phyloP scores from a whole-genome alignment of 2,113 vertebrate species.

The Balaeniceps rex region DNA sequence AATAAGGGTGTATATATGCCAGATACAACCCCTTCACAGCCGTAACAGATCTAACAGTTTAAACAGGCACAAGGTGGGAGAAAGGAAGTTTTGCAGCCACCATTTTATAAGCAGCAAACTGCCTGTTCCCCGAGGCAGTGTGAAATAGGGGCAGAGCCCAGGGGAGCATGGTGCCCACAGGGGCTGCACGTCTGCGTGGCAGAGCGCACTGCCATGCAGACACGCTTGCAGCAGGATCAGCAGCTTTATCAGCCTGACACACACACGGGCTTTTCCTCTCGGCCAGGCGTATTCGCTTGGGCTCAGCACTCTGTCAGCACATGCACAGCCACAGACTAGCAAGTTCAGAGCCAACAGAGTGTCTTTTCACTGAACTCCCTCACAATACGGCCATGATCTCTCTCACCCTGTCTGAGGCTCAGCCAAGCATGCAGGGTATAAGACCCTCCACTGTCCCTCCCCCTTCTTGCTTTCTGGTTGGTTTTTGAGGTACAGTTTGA shows the following conservation, averaged over 20 bases:
- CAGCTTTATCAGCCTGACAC: conserved; percentile 48
- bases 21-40: background rate
- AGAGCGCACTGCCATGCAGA: background rate
- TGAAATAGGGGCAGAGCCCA: background rate
- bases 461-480: background rate
- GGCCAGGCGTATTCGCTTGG: background rate
- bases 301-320: background rate
- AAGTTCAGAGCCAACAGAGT: conserved; percentile 15
- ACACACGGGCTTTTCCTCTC: background rate
- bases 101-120: background rate
- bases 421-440: conserved; percentile 2
- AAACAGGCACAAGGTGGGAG: background rate
- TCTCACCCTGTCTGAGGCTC: background rate
- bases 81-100: background rate
- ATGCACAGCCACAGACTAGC: background rate
- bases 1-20: background rate
- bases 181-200: rapidly evolving
- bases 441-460: background rate
- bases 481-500: background rate
- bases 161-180: background rate
- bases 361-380: background rate
- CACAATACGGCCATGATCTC: background rate
- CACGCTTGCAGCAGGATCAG: background rate
- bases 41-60: background rate
- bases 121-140: background rate